A percentile compares a stretch with the other conserved stretches of the same genome.
Conservation (phyloP, 2,113 vertebrate genomes). For the Amphiprion ocellaris region DNA sequence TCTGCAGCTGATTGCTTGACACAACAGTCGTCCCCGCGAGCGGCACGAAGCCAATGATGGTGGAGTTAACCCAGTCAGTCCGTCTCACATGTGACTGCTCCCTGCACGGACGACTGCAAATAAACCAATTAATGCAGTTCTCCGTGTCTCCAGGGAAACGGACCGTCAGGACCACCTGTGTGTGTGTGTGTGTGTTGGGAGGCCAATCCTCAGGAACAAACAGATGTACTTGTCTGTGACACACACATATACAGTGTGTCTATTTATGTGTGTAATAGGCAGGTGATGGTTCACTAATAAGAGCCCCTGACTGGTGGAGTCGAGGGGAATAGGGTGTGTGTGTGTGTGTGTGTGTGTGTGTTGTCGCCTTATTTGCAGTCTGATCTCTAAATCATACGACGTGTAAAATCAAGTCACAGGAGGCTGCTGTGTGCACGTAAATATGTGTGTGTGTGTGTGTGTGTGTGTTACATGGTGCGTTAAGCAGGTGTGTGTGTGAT, state of each 20-base stretch:
- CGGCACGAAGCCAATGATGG: conserved; percentile 21
- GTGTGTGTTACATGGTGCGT: not conserved
- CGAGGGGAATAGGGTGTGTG: not conserved
- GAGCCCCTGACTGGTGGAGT: not conserved
- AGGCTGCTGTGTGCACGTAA: not conserved
- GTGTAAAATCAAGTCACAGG: conserved; percentile 1
- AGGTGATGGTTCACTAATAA: conserved; percentile 12
- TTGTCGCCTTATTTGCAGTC: not conserved
- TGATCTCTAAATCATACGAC: conserved; percentile 5
- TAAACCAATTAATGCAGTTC: conserved; percentile 57
- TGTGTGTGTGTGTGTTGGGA: conserved; percentile 16
- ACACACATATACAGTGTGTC: conserved; percentile 23
- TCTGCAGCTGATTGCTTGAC: conserved; percentile 16
- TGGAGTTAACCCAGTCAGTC: conserved; percentile 29
- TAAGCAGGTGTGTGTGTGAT: not conserved
- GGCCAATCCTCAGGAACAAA: conserved; percentile 19
- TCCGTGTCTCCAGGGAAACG: conserved; percentile 41
- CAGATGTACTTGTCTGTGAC: conserved; percentile 57
- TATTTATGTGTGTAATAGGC: not conserved
- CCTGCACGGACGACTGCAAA: conserved; percentile 40
- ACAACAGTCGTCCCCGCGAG: conserved; percentile 31
- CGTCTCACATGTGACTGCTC: conserved; percentile 20
- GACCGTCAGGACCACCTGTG: conserved; percentile 58
- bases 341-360: conserved; percentile 27
- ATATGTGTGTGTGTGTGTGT: conserved; percentile 16